phyloP scores from a whole-genome alignment of 1,140 invertebrate genomes.

The Drosophila orosa region DNA sequence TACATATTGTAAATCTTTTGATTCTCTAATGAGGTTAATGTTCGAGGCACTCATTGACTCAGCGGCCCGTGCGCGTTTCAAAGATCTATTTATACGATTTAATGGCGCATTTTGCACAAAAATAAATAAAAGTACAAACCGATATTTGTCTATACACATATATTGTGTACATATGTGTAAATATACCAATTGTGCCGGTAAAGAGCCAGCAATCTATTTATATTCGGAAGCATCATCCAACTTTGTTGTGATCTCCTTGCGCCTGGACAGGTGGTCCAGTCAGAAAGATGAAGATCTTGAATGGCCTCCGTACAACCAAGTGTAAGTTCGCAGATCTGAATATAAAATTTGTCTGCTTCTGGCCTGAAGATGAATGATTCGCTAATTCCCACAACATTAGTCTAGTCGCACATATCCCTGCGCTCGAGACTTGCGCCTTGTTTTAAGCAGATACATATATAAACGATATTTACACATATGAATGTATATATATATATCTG shows the following conservation, averaged over 20 bases:
- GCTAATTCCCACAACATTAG: conserved; percentile 61
- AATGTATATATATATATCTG: not conserved
- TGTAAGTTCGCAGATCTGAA: conserved; percentile 16
- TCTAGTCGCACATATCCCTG: conserved; percentile 35
- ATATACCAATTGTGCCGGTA: conserved; percentile 31
- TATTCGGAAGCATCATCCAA: conserved; percentile 43
- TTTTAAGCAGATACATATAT: conserved; percentile 29
- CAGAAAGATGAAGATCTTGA: conserved; percentile 6
- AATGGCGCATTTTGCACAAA: conserved; percentile 81
- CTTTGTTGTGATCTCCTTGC: conserved; percentile 19
- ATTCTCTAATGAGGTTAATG: conserved; percentile 80
- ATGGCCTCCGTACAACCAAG: not conserved
- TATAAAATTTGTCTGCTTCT: conserved; percentile 13
- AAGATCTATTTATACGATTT: conserved; percentile 73
- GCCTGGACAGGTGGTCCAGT: conserved; percentile 62
- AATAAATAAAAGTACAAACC: conserved; percentile 71
- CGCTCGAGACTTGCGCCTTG: conserved; percentile 42
- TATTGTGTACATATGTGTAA: conserved; percentile 16
- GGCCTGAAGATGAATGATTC: conserved; percentile 59
- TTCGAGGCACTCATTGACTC: conserved; percentile 75
- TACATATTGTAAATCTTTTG: conserved; percentile 61
- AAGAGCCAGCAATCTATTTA: conserved; percentile 49
- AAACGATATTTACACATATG: conserved; percentile 23
- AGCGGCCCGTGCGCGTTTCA: conserved; percentile 71
- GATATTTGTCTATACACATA: conserved; percentile 45